phyloP scores from a whole-genome alignment of 2,113 vertebrate species.

The Pterocles gutturalis region DNA sequence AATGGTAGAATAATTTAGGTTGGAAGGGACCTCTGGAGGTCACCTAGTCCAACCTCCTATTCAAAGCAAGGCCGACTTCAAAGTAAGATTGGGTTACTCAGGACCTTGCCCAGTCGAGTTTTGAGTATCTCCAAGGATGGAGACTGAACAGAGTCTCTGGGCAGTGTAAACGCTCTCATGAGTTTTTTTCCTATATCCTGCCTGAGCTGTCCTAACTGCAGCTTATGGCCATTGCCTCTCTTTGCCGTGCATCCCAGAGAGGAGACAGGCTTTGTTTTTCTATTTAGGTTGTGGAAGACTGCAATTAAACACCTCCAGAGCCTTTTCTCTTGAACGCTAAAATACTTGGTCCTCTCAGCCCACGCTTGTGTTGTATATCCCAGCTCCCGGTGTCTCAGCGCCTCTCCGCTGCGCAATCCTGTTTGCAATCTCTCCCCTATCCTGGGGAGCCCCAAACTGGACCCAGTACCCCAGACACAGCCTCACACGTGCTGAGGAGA shows the following conservation, averaged over 20 bases:
- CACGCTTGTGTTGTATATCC: not conserved
- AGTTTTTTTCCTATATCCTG: not conserved
- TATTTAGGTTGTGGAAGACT: not conserved
- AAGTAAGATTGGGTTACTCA: not conserved
- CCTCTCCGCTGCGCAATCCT: not conserved
- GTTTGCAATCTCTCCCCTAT: not conserved
- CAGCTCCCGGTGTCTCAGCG: fast-evolving
- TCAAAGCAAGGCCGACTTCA: conserved; percentile 1
- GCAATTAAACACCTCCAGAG: not conserved
- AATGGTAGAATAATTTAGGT: not conserved
- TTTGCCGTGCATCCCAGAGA: not conserved
- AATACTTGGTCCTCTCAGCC: not conserved
- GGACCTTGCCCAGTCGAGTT: not conserved
- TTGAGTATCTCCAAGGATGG: not conserved
- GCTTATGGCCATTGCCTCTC: not conserved
- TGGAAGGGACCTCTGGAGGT: not conserved
- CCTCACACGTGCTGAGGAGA: not conserved
- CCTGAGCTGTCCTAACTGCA: not conserved
- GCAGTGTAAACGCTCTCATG: not conserved
- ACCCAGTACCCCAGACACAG: not conserved
- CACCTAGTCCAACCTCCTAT: not conserved
- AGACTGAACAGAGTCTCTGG: not conserved
- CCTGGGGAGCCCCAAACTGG: not conserved
- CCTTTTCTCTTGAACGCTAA: not conserved
- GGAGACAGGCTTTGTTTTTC: not conserved